Evolutionary conservation across 1,140 invertebrate genomes (phyloP).

Genomic region (Mylabris phalerata): DNA sequence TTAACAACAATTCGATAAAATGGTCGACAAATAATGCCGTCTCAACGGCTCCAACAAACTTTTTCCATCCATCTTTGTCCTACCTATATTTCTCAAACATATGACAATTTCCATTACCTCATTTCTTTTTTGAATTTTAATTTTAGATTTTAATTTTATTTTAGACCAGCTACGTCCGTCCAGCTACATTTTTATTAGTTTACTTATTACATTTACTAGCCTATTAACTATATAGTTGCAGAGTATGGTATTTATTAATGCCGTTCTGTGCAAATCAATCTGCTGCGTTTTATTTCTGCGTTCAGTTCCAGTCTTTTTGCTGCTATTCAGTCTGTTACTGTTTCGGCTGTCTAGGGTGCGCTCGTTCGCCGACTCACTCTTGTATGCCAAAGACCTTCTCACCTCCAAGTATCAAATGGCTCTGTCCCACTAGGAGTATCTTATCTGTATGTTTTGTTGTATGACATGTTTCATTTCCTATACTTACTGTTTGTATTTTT

Average conservation of each 20-base stretch:
- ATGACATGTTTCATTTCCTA: slow-evolving; percentile 38
- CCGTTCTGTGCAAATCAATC: neutral
- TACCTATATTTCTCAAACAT: too few species aligned
- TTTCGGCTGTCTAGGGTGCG: slow-evolving; percentile 25
- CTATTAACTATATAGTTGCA: neutral
- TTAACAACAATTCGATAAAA: slow-evolving; percentile 14
- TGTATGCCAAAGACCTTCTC: slow-evolving; percentile 38
- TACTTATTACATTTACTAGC: neutral
- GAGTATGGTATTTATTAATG: too few species aligned
- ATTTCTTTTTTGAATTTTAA: neutral
- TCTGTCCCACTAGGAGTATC: slow-evolving; percentile 43
- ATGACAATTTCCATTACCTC: too few species aligned
- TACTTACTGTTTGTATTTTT: slow-evolving; percentile 33
- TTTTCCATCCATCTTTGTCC: slow-evolving; percentile 8
- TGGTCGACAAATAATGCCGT: slow-evolving; percentile 12
- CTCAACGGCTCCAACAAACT: slow-evolving; percentile 1
- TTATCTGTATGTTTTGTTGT: slow-evolving; percentile 41
- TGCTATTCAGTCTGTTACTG: slow-evolving; percentile 28
- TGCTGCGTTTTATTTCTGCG: slow-evolving; percentile 15
- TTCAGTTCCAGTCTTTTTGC: slow-evolving; percentile 17
- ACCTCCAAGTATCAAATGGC: slow-evolving; percentile 49
- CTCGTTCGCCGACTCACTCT: slow-evolving; percentile 30
- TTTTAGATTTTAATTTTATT: neutral
- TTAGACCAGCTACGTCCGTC: neutral
- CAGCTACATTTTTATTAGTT: neutral